Evolutionary conservation across 2,888 invertebrate genomes (phyloP), one percentile per base, ranked within the genome.

Genomic region (Tetanocera ferruginea): DNA sequence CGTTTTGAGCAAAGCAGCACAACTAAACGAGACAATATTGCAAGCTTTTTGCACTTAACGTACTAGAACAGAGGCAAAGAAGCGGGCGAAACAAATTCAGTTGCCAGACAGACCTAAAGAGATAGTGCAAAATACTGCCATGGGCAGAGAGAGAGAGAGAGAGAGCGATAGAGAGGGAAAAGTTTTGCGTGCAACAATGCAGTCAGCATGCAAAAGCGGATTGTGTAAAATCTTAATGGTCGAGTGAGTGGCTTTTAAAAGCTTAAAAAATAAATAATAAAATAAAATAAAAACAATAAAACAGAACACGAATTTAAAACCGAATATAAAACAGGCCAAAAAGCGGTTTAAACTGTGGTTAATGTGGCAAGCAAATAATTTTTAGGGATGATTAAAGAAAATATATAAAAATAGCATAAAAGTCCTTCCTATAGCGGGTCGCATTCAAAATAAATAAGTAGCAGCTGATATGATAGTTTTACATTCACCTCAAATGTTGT

Each of bases 21-120:
- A 11, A 64, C 17, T 64, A 64, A 64, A 64, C 34, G 64, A 64
- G n/a, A 34, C 34, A 64, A 64, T 64, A 64, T 34, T 64, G 31
- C 64, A 8, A 64, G 28, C 6, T 28, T 62, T 28, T 19, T 64
- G 64, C 64, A 31, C 17, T 64, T 28, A 64, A 64, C 14, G 64
- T 3, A 9, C 23, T 19, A 57, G 57, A 57, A 64, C 14, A 34
- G 11, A 31, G 25, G 17, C 11, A 64, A 31, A 64, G n/a, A 31
- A 28, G 28, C 25, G 9, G 31, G 14, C 5, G 55, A 23, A 55
- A 55, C 1, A 19, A 23, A 55, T 19, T 5, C 11, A 23, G 25
- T 57, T 23, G 23, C 8, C 9, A 57, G 23, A 25, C 23, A 57
- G 4, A 57, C 23, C 5, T 23, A 57, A 57, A 23, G 57, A 55